A percentile compares a stretch with the other conserved stretches of the same genome.
Conservation (phyloP, 2,888 invertebrate species). For the Synergus japonicus region DNA sequence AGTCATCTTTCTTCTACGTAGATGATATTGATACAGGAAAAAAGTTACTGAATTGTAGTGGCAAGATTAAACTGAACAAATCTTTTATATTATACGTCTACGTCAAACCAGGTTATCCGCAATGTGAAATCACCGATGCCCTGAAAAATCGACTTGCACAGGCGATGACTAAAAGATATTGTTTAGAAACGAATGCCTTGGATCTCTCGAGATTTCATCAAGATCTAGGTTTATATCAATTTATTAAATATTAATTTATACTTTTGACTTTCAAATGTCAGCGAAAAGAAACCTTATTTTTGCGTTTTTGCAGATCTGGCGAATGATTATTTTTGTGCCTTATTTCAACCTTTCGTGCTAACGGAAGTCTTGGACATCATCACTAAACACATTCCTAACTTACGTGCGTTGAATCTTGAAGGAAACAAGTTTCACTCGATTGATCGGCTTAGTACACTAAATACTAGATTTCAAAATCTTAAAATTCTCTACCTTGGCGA, state of each 20-base stretch:
- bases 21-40: constrained; percentile 87
- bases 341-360: constrained; percentile 87
- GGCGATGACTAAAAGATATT: constrained; percentile 90
- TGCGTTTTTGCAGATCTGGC: constrained; percentile 79
- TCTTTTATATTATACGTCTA: constrained; percentile 81
- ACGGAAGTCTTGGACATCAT: constrained; percentile 88
- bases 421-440: constrained; percentile 86
- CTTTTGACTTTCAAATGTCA: too few relatives aligned
- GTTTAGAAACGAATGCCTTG: constrained; percentile 84
- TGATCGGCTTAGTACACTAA: constrained; percentile 83
- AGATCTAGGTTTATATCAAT: constrained; percentile 81
- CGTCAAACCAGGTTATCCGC: constrained; percentile 61
- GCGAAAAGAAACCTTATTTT: not conserved
- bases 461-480: constrained; percentile 84
- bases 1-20: constrained; percentile 86
- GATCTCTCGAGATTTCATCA: constrained; percentile 89
- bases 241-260: not conserved
- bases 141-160: constrained; percentile 87
- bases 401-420: constrained; percentile 89
- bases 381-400: constrained; percentile 88
- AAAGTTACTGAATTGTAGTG: constrained; percentile 83
- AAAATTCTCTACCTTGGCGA: constrained; percentile 90
- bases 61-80: constrained; percentile 85
- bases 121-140: constrained; percentile 79
- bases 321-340: constrained; percentile 85